phyloP scores from a whole-genome alignment of 92 coral and sea anemone genomes.

The Zoanthus sociatus region DNA sequence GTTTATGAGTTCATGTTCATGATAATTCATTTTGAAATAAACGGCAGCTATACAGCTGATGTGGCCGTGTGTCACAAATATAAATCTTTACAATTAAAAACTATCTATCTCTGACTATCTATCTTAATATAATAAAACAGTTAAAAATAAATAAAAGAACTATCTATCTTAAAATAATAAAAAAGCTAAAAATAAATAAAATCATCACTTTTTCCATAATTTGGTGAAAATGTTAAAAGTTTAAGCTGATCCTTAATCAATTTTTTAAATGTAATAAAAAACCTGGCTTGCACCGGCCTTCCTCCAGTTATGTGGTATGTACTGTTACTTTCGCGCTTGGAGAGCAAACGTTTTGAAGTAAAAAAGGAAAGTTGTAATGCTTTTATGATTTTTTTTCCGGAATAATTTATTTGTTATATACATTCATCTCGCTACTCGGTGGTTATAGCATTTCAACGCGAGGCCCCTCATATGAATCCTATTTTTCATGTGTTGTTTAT shows the following conservation, averaged over 20 bases:
- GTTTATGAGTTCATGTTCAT: neutral
- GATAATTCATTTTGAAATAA: neutral
- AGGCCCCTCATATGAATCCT: too few species aligned
- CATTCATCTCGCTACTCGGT: neutral
- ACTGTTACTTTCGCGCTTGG: neutral
- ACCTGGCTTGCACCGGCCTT: conserved; percentile 7
- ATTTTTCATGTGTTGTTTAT: neutral
- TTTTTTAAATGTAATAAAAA: neutral
- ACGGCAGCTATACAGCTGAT: too few species aligned
- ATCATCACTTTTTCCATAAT: too few species aligned
- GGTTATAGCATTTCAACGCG: neutral
- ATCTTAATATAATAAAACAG: too few species aligned
- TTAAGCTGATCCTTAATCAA: neutral
- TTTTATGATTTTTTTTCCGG: neutral
- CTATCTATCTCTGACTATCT: too few species aligned
- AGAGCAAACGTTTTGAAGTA: conserved; percentile 10
- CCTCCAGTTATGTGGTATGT: neutral
- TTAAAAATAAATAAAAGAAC: too few species aligned
- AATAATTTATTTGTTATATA: neutral
- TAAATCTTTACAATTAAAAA: too few species aligned
- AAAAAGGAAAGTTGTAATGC: conserved; percentile 2
- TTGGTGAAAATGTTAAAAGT: too few species aligned
- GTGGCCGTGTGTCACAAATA: too few species aligned
- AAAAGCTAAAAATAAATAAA: too few species aligned
- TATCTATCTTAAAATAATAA: too few species aligned